Base-by-base conservation (phyloP, 2,797 vertebrate genomes). In the Aphelocoma californica region DNA sequence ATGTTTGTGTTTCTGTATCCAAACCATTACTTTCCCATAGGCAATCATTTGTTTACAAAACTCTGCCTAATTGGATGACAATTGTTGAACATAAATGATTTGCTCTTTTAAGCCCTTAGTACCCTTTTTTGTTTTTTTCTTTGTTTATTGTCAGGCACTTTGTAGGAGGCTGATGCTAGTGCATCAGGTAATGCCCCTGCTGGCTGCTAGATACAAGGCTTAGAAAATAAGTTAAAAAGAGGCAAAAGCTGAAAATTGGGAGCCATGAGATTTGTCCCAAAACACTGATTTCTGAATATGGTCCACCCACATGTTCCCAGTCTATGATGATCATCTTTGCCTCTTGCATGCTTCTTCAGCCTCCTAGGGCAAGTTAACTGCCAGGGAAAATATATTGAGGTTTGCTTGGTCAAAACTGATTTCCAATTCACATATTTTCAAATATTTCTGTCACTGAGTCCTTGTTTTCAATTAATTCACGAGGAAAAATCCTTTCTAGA, bases 1-100 rank as follows among this genome's bases (percentile, higher is more conserved):
- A 74, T 93, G 62, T 91, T 93, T 92, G 53, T 89, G 53, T 62
- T 93, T 90, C 83, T 94, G 81, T 95, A 67, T 84, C 69, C 86
- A 91, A 92, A 96, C 81, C 61, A 77, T 74, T 80, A 36, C 61
- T 88, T 93, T 90, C 74, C 86, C 60, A 38, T 32, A 92, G 81
- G 64, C 83, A 64, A 50, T 73, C 13, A 60, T 86, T 94, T 92
- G 70, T 88, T 92, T 77, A 82, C 88, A 92, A 61, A 93, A 81
- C 1, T 0, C 19, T 3, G 0, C 86, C 81, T 93, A 94, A 88
- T 88, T 92, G 86, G 60, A 47, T 91, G 44, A 73, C 62, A 84
- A 10, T 44, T 60, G 54, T 42, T 64, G 86, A 54, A 72, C 54
- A 57, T 18, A 90, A 88, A 77, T 61, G 0, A 50, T 64, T 81